These are phyloP conservation scores for Neotoma lepida DNA, from an alignment of 2,113 vertebrate species.

Conservation along the genomic window DNA sequence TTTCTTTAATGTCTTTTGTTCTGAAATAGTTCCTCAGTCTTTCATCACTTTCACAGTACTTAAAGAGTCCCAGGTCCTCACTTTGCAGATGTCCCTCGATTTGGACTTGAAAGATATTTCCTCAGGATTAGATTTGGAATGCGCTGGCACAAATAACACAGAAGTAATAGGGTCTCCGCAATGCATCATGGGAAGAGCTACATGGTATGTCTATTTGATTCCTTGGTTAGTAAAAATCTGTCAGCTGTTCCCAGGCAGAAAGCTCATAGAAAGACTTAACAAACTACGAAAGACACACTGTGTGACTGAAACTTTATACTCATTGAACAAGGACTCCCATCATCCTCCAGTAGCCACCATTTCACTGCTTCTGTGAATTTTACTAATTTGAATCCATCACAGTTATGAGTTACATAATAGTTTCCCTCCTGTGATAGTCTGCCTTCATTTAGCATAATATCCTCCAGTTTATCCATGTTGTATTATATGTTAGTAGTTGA, in stretches of 20 bases:
- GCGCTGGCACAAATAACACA: not conserved
- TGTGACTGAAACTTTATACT: not conserved
- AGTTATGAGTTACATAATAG: too few relatives aligned
- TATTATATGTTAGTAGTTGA: not conserved
- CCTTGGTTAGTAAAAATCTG: not conserved
- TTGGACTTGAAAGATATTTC: not conserved
- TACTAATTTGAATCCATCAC: not conserved
- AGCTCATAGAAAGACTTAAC: not conserved
- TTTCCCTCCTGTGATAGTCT: not conserved
- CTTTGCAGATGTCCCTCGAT: not conserved
- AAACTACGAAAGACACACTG: not conserved
- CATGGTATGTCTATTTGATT: not conserved
- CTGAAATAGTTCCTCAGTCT: not conserved
- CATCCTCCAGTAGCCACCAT: not conserved
- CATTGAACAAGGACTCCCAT: not conserved
- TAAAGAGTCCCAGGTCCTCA: not conserved
- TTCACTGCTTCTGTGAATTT: not conserved
- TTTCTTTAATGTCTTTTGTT: not conserved
- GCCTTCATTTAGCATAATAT: not conserved
- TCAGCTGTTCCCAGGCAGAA: not conserved
- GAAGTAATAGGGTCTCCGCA: not conserved
- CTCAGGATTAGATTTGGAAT: not conserved
- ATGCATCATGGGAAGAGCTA: not conserved
- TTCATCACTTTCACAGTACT: not conserved
- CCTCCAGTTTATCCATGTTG: not conserved